Percentiles rank a stretch among this genome's conserved stretches.
Evolutionary conservation across 2,797 vertebrate genomes (phyloP).

Genomic region (Borostomias antarcticus): DNA sequence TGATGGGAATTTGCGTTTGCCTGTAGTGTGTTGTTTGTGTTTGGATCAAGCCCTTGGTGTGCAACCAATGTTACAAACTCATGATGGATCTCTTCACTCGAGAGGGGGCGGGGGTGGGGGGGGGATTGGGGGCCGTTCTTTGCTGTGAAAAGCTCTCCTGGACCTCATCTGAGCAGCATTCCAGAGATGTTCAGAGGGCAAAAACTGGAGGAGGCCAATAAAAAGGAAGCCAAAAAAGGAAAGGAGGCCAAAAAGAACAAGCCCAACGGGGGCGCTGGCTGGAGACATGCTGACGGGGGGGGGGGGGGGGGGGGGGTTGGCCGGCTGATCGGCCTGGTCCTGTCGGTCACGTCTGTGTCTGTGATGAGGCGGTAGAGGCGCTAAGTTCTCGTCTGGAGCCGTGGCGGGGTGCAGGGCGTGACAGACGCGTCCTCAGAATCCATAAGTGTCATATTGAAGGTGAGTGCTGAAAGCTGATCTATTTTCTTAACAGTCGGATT

Average conservation of each 20-base stretch:
- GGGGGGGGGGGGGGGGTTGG: too few species aligned
- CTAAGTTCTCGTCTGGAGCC: background rate
- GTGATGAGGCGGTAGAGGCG: background rate
- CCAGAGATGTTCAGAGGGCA: too few species aligned
- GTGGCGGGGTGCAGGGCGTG: background rate
- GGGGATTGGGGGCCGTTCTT: slow-evolving; percentile 41
- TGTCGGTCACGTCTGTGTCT: background rate
- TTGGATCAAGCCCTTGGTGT: background rate
- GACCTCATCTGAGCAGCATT: too few species aligned
- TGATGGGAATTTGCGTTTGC: background rate
- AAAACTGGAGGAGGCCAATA: too few species aligned
- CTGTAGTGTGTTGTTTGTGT: background rate
- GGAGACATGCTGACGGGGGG: too few species aligned
- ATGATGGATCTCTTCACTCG: too few species aligned
- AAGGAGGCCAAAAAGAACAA: too few species aligned
- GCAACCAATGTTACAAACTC: too few species aligned
- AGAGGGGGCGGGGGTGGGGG: slow-evolving; percentile 53
- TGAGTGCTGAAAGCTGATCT: too few species aligned
- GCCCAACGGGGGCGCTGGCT: background rate
- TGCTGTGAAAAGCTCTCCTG: too few species aligned
- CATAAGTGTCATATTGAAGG: slow-evolving; percentile 31
- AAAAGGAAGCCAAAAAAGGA: too few species aligned
- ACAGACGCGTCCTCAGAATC: slow-evolving; percentile 22
- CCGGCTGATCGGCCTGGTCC: background rate
- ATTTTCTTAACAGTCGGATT: too few species aligned